Percentiles rank a stretch among this genome's conserved stretches.
Conservation (phyloP, 2,888 invertebrate genomes). For the Drosophila acutilabella region DNA sequence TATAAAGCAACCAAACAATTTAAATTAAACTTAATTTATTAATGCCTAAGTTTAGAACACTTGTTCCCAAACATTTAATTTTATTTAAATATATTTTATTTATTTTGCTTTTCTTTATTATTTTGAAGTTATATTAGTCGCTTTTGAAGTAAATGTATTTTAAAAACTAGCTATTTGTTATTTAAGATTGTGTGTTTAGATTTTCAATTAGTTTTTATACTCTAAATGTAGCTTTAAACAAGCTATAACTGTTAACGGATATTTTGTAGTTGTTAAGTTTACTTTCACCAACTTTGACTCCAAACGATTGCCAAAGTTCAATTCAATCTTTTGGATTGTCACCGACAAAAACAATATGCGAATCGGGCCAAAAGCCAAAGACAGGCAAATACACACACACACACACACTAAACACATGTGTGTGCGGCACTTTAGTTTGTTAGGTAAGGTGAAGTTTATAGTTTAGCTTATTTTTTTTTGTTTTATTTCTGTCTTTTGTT, state of each 20-base stretch:
- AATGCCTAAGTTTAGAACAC: no score
- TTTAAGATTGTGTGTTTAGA: no score
- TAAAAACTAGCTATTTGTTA: no score
- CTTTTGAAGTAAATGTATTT: no score
- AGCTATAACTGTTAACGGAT: background rate
- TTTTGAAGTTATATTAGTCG: no score
- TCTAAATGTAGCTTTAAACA: no score
- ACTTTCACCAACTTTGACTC: conserved; percentile 15
- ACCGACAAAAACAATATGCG: conserved; percentile 72
- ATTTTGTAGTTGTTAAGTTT: background rate
- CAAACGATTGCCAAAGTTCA: conserved; percentile 70
- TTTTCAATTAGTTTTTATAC: no score
- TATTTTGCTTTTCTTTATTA: no score
- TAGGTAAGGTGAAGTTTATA: conserved; percentile 33
- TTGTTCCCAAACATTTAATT: no score
- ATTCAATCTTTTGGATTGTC: conserved; percentile 83
- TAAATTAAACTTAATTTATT: no score
- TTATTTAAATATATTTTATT: no score
- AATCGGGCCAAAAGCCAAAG: conserved; percentile 22
- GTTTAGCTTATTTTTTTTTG: conserved; percentile 29
- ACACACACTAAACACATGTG: conserved; percentile 3
- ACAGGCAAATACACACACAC: conserved; percentile 10
- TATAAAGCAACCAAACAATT: no score
- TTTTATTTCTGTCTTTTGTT: conserved; percentile 2
- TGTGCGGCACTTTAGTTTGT: conserved; percentile 19